phyloP scores from a whole-genome alignment of 2,797 vertebrate species.

The Carapus acus region DNA sequence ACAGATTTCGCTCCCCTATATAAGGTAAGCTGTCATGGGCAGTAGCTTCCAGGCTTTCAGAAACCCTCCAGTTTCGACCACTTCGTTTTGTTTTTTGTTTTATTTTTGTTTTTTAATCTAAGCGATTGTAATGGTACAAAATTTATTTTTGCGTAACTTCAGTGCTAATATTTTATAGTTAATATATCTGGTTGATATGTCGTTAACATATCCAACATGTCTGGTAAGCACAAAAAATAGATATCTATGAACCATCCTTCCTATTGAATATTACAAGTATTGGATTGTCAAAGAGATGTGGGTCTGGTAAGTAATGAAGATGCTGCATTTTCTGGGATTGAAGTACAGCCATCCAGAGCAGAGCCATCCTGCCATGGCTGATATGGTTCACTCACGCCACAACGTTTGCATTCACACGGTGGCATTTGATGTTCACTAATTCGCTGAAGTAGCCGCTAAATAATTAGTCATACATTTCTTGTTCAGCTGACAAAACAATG shows the following conservation, averaged over 20 bases:
- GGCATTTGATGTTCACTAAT: conserved; percentile 33
- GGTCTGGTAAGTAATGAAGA: conserved; percentile 28
- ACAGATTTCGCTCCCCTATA: conserved; percentile 35
- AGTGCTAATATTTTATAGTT: too few relatives aligned
- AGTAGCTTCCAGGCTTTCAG: conserved; percentile 24
- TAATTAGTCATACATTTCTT: conserved; percentile 29
- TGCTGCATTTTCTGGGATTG: conserved; percentile 23
- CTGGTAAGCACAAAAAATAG: too few relatives aligned
- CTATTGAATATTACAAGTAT: too few relatives aligned
- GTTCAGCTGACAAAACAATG: conserved; percentile 7
- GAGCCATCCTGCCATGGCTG: conserved; percentile 23
- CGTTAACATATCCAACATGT: too few relatives aligned
- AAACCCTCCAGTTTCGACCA: conserved; percentile 34
- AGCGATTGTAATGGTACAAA: conserved; percentile 15
- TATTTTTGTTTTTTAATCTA: conserved; percentile 14
- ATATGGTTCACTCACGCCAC: conserved; percentile 27
- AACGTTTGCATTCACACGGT: conserved; percentile 37
- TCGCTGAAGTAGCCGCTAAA: conserved; percentile 25
- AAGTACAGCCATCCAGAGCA: conserved; percentile 21
- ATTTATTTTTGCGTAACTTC: conserved; percentile 17
- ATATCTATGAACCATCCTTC: too few relatives aligned
- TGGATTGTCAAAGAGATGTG: conserved; percentile 23
- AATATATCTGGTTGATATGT: too few relatives aligned
- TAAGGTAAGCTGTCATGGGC: conserved; percentile 23
- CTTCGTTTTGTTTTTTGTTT: too few relatives aligned